phyloP scores from a whole-genome alignment of 1,140 invertebrate genomes.

The Heliconius hewitsoni region DNA sequence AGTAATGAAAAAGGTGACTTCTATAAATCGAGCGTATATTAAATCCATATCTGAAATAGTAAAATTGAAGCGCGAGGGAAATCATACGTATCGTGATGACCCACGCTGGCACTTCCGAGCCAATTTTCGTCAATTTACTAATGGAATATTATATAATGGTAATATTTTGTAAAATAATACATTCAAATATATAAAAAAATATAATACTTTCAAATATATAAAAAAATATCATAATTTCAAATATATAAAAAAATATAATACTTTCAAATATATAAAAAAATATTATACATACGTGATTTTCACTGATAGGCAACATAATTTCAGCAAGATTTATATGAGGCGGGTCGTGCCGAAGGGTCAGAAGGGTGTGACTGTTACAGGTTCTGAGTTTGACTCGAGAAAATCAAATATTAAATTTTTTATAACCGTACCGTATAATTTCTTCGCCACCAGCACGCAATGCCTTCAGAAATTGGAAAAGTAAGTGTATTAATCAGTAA shows the following conservation, averaged over 20 bases:
- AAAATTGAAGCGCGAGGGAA: constrained; percentile 32
- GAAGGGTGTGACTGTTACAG: no score
- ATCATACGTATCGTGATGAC: constrained; percentile 30
- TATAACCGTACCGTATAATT: no score
- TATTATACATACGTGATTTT: not conserved
- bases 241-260: no score
- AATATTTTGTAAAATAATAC: not conserved
- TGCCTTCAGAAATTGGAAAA: no score
- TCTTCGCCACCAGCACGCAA: no score
- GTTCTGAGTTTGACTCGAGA: no score
- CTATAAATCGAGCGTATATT: constrained; percentile 28
- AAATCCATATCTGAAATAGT: constrained; percentile 14
- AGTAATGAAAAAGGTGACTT: constrained; percentile 16
- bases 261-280: not conserved
- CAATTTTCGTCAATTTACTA: constrained; percentile 27
- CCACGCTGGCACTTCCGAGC: constrained; percentile 17
- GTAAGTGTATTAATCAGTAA: no score
- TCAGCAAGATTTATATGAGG: no score
- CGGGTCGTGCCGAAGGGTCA: no score
- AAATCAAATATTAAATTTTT: no score
- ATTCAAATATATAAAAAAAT: not conserved
- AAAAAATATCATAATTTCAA: not conserved
- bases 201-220: not conserved
- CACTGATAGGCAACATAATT: no score
- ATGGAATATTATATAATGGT: constrained; percentile 11